Evolutionary conservation across 2,113 vertebrate genomes (phyloP), one percentile per base, ranked within the genome.

Genomic region (Marmota monax): DNA sequence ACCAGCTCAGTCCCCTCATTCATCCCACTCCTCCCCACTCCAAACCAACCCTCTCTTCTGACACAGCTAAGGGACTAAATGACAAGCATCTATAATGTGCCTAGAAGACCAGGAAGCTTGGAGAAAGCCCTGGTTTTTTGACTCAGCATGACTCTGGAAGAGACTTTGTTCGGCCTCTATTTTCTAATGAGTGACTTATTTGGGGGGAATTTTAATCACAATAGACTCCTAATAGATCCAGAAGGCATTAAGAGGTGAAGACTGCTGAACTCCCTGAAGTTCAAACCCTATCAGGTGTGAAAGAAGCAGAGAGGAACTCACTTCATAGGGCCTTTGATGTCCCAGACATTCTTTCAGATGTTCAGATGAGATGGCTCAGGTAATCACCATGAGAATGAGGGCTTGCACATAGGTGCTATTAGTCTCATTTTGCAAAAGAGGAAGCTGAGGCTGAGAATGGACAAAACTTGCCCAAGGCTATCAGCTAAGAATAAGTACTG

Each of bases 371-470:
- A 32, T 2, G 65, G 56, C 9, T 90, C 48, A 84, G 63, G 74
- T 53, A 80, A 86, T 84, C 32, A n/a, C n/a, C n/a, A 61, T 74
- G 65, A 88, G 87, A 84, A 84, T 39, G 25, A 72, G 72, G 61
- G n/a, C 73, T 83, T 87, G 42, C 65, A 78, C 6, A 0, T 22
- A 69, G 56, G 72, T 58, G 37, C 34, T 78, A 18, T 23, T 61
- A 39, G 45, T 94, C 56, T 92, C n/a, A 53, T 89, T 79, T n/a
- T 63, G 63, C 65, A 89, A 84, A 92, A 34, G 85, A 92, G 76
- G 61, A 82, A 85, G 48, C 51, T 23, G 63, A 74, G 65, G 37
- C n/a, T 70, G 67, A 92, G 39, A 56, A 18, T n/a, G 42, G 34
- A 86, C 70, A 29, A 27, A 32, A 77, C 76, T 70, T 23, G n/a